These are phyloP conservation scores for Apaloderma vittatum DNA, from an alignment of 2,113 vertebrate genomes.

Conservation along the genomic window DNA sequence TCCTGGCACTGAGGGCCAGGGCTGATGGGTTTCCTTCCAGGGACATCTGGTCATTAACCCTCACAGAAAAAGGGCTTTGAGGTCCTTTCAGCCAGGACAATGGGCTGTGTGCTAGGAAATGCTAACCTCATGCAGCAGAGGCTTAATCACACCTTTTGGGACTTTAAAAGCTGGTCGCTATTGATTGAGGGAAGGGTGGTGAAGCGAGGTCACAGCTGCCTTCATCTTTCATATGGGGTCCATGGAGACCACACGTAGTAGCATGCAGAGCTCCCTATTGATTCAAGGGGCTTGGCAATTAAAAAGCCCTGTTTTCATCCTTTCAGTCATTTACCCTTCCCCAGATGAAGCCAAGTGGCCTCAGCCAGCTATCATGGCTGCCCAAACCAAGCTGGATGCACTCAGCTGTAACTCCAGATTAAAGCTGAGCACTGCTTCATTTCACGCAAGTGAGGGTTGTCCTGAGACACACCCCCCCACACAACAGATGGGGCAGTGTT, in stretches of 20 bases:
- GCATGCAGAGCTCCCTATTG: slow-evolving; percentile 35
- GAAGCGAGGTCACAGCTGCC: slow-evolving; percentile 60
- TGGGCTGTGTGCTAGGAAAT: slow-evolving; percentile 1
- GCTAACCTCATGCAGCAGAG: slow-evolving; percentile 21
- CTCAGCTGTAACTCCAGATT: slow-evolving; percentile 5
- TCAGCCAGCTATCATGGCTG: background rate
- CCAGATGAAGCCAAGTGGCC: slow-evolving; percentile 30
- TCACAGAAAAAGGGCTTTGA: slow-evolving; percentile 29
- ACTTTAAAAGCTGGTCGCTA: slow-evolving; percentile 53
- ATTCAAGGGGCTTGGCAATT: slow-evolving; percentile 56
- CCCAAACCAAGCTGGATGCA: background rate
- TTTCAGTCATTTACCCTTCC: slow-evolving; percentile 25
- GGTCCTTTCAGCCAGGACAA: slow-evolving; percentile 58
- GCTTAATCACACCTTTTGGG: slow-evolving; percentile 73
- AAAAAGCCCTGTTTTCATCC: slow-evolving; percentile 18
- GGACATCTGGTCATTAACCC: slow-evolving; percentile 67
- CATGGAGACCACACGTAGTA: slow-evolving; percentile 53
- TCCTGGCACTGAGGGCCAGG: background rate
- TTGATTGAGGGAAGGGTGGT: slow-evolving; percentile 59
- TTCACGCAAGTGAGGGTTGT: background rate
- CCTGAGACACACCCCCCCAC: background rate
- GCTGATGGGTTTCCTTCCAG: slow-evolving; percentile 45
- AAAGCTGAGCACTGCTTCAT: slow-evolving; percentile 2
- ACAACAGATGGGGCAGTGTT: background rate
- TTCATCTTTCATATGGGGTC: slow-evolving; percentile 46